Base-by-base conservation (phyloP, 1,140 invertebrate species). In the Akabosia matsudoensis region DNA sequence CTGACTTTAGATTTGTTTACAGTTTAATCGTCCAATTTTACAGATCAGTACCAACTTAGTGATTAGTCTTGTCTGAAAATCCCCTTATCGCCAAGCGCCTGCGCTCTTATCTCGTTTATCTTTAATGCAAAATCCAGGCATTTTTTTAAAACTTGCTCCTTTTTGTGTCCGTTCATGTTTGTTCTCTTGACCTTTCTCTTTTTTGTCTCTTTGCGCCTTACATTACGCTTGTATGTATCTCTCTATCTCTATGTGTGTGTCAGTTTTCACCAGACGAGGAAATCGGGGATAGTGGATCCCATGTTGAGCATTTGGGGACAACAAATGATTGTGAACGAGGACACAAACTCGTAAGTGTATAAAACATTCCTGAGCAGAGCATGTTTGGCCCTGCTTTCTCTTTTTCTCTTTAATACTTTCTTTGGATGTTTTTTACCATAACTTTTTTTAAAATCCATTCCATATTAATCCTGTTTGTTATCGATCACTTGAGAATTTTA, bases 231-330 rank as follows among this genome's bases (percentile, higher is more conserved):
- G 3, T 45, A n/a, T 51, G 2, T 72, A 7, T 72, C 33, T 51
- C 67, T 70, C 33, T 72, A 51, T 70, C 28, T 70, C 10, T 72
- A 31, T 72, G 33, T 72, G 61, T 77, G 54, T 81, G 74, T 83
- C 91, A 95, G 93, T 91, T 95, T 94, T 92, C 93, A 79, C 76
- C 79, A 95, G 92, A 94, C 93, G 83, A 91, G 92, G 90, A 94
- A 94, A 91, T 91, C 93, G 88, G 93, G 93, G 89, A 94, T 95
- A 90, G 92, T 95, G 91, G 93, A 96, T 90, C 94, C 93, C 88
- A 95, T 96, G 93, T 92, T 96, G 87, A 93, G 92, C 88, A 96
- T 96, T 90, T 96, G 94, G 94, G 94, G 93, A 87, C 93, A 96
- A 89, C 94, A 95, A 91, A 92, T 95, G 88, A 94, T 95, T 90